A percentile compares a stretch with the other conserved stretches of the same genome.
phyloP scores from a whole-genome alignment of 2,113 vertebrate genomes.

The Campylomormyrus numenius region DNA sequence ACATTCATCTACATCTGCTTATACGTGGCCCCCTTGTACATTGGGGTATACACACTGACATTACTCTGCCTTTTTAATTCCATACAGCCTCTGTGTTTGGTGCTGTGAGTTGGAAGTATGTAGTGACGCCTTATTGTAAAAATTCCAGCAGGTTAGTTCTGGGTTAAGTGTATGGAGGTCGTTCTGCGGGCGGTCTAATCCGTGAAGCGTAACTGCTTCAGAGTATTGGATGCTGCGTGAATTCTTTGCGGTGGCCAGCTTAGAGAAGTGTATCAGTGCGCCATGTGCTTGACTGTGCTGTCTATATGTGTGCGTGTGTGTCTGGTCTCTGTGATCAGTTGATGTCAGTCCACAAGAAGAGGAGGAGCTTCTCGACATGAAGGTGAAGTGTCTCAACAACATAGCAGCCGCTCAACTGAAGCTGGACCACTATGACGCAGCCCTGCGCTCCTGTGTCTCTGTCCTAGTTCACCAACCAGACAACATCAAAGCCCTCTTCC shows the following conservation, averaged over 20 bases:
- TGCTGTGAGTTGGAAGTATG: background rate
- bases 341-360: constrained; percentile 79
- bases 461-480: constrained; percentile 80
- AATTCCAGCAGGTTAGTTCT: background rate
- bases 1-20: background rate
- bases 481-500: constrained; percentile 92
- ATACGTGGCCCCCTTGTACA: background rate
- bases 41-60: background rate
- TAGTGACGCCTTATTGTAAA: background rate
- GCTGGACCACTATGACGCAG: constrained; percentile 84
- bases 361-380: constrained; percentile 73
- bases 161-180: background rate
- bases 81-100: background rate
- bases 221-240: background rate
- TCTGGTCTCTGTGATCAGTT: constrained; percentile 55
- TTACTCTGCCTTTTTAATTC: background rate
- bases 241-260: background rate
- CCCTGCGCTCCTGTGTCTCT: constrained; percentile 78
- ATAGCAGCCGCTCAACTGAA: constrained; percentile 92
- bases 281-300: background rate
- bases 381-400: constrained; percentile 97
- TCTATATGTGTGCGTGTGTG: background rate
- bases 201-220: background rate
- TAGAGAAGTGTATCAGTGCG: background rate
- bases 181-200: background rate